Percentiles rank a stretch among this genome's conserved stretches.
Conservation (phyloP, 1,140 invertebrate species). For the Ganaspis sp. region DNA sequence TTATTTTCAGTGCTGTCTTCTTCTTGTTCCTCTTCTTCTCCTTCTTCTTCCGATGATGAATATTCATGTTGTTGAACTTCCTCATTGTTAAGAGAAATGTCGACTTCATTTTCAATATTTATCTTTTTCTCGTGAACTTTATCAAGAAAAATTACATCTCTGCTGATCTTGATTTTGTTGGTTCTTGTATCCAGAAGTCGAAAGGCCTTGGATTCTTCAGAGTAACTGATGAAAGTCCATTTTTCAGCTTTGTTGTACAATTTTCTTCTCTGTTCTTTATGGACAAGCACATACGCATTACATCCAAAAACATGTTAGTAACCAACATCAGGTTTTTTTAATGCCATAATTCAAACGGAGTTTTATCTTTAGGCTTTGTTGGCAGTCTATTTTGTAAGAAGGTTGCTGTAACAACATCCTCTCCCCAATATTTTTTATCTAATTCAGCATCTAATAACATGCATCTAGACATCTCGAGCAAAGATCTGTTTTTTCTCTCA, state of each 20-base stretch:
- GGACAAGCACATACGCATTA: slow-evolving; percentile 44
- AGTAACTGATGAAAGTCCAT: slow-evolving; percentile 32
- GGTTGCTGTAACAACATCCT: slow-evolving; percentile 37
- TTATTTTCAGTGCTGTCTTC: slow-evolving; percentile 10
- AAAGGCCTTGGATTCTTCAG: slow-evolving; percentile 35
- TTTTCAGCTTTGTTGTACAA: not conserved
- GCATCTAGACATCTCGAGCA: slow-evolving; percentile 45
- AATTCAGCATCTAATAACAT: not conserved
- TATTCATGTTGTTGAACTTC: not conserved
- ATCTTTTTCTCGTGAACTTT: too few species aligned
- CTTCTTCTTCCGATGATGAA: too few species aligned
- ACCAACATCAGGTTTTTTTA: slow-evolving; percentile 34
- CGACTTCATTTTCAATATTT: too few species aligned
- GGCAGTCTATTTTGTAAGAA: slow-evolving; percentile 19
- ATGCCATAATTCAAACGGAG: slow-evolving; percentile 47
- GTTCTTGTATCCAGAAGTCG: slow-evolving; percentile 51
- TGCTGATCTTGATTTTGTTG: slow-evolving; percentile 53
- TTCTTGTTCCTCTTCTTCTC: not conserved
- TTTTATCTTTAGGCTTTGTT: slow-evolving; percentile 34
- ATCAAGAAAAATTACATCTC: slow-evolving; percentile 62
- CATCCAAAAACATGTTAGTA: slow-evolving; percentile 34
- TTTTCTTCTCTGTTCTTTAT: slow-evolving; percentile 51
- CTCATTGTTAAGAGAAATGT: too few species aligned
- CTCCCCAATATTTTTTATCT: not conserved
- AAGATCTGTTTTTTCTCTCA: slow-evolving; percentile 64